A percentile compares a stretch with the other conserved stretches of the same genome.
phyloP scores from a whole-genome alignment of 2,113 vertebrate species.

The Trogon melanurus region DNA sequence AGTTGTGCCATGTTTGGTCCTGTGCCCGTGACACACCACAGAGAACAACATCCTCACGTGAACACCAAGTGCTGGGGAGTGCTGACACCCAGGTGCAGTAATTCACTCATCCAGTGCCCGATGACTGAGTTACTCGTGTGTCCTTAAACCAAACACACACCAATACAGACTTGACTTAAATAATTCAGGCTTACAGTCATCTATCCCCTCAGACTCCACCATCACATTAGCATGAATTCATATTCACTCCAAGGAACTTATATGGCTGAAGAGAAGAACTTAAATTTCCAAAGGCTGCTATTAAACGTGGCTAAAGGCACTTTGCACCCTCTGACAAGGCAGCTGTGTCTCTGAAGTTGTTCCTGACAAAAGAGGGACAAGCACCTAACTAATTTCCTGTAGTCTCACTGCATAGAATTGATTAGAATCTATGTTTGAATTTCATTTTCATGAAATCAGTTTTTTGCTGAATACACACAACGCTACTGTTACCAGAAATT shows the following conservation, averaged over 20 bases:
- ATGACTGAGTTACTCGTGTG: not conserved
- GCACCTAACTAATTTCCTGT: not conserved
- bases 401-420: not conserved
- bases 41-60: not conserved
- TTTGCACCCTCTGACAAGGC: not conserved
- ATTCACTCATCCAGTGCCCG: rapidly evolving
- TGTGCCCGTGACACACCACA: not conserved
- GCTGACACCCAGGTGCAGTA: rapidly evolving
- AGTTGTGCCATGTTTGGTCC: rapidly evolving
- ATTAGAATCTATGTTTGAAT: not conserved
- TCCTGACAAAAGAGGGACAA: not conserved
- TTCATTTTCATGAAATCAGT: not conserved
- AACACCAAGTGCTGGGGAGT: not conserved
- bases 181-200: not conserved
- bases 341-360: not conserved
- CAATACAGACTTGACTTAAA: not conserved
- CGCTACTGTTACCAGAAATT: not conserved
- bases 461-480: not conserved
- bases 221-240: not conserved
- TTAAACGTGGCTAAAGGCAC: not conserved
- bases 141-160: not conserved
- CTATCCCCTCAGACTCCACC: not conserved
- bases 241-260: not conserved
- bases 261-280: not conserved
- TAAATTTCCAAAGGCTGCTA: not conserved